phyloP scores from a whole-genome alignment of 1,140 invertebrate species.

The Lasaia peninsularis region DNA sequence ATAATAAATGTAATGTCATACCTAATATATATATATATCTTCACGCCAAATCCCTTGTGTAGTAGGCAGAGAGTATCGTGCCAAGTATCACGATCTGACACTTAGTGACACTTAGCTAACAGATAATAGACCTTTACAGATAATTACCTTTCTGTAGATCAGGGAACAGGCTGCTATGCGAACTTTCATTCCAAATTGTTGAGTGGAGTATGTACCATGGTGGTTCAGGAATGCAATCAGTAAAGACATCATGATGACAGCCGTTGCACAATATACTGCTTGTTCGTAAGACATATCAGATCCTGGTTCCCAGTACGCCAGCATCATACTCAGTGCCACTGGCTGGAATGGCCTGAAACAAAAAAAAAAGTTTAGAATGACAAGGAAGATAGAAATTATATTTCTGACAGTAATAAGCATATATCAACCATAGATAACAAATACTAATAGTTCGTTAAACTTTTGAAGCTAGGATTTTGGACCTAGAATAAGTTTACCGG shows the following conservation, averaged over 20 bases:
- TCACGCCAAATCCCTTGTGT: too few relatives aligned
- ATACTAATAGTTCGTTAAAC: too few relatives aligned
- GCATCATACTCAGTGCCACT: slow-evolving; percentile 62
- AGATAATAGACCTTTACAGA: background rate
- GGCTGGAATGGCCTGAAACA: slow-evolving; percentile 67
- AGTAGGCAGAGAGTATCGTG: too few relatives aligned
- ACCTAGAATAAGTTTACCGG: too few relatives aligned
- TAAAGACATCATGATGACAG: slow-evolving; percentile 64
- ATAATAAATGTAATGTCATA: too few relatives aligned
- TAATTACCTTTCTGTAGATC: slow-evolving; percentile 78
- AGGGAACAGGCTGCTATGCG: slow-evolving; percentile 79
- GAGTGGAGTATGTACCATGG: slow-evolving; percentile 64
- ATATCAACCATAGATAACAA: too few relatives aligned
- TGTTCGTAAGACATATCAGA: slow-evolving; percentile 60
- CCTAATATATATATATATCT: too few relatives aligned
- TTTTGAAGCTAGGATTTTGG: too few relatives aligned
- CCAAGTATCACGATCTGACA: too few relatives aligned
- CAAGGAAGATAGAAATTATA: too few relatives aligned
- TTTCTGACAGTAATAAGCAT: too few relatives aligned
- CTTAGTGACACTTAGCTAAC: too few relatives aligned
- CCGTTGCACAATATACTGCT: slow-evolving; percentile 60
- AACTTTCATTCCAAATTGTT: slow-evolving; percentile 76
- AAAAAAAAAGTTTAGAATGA: slow-evolving; percentile 10
- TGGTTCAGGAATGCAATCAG: slow-evolving; percentile 66
- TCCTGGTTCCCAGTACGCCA: slow-evolving; percentile 66